Base-by-base conservation (phyloP, 2,888 invertebrate species). In the Cheilosia vernalis region DNA sequence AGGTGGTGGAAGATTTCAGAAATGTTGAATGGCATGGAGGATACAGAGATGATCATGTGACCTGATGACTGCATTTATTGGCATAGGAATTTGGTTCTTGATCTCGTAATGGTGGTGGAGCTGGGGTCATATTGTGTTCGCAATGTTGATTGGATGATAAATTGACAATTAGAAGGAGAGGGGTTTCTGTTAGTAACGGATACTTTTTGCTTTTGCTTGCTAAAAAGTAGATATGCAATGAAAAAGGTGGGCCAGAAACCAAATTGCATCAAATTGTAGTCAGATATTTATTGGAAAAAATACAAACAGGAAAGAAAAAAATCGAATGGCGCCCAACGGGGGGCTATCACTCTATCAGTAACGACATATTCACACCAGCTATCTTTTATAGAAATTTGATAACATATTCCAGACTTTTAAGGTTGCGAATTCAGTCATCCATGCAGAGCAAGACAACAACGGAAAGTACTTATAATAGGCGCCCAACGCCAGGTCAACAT, bases 41-140 rank as follows among this genome's bases (percentile, higher is more conserved):
- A 66, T 19, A 60, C 19, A 67, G 42, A 51, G 33, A 69, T 69
- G 61, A 76, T 69, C 77, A 53, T 69, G 76, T 76, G 76, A 80
- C 58, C 55, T 66, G 73, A 51, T 73, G 72, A 72, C 49, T 63
- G 49, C 15, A 27, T 61, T 70, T 69, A 44, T 56, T 42, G 40
- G 63, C 15, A 10, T 15, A 49, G 61, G 37, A 78, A 70, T 63
- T 70, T 78, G n/a, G 7, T 56, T 21, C 33, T 47, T 69, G 56
- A 69, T 56, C 69, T 21, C 19, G 10, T 30, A 15, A 19, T 33
- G 30, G 7, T 53, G 51, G 9, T 53, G 24, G 6, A 27, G 21
- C 9, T 13, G 24, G 24, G 51, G 53, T 58, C 56, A 24, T 21
- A 17, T 5, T 30, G 19, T 42, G n/a, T 61, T 44, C 19, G 19